Percentiles rank a stretch among this genome's conserved stretches.
Conservation (phyloP, 2,113 vertebrate species). For the Polyodon spathula region DNA sequence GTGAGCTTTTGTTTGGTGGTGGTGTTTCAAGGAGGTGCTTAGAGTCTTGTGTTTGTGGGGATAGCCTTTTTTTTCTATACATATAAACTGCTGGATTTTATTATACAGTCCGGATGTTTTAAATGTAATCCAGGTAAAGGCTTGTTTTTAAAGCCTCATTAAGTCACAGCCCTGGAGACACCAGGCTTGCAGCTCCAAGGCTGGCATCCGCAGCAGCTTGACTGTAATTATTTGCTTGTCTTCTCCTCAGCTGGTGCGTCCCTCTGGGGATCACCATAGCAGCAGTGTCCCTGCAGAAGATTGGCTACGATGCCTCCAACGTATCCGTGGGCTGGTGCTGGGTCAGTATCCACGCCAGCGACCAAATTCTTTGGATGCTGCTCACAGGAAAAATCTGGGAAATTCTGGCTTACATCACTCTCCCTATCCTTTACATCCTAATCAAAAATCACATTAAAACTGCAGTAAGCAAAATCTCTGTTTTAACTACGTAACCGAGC, state of each 20-base stretch:
- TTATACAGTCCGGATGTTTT: too few species aligned
- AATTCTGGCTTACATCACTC: slow-evolving; percentile 75
- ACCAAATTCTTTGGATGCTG: slow-evolving; percentile 85
- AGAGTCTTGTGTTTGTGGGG: too few species aligned
- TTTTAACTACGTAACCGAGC: neutral
- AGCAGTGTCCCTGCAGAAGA: slow-evolving; percentile 75
- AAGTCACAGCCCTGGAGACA: too few species aligned
- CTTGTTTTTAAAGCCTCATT: too few species aligned
- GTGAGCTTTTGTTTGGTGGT: too few species aligned
- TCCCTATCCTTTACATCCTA: slow-evolving; percentile 80
- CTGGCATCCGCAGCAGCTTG: neutral
- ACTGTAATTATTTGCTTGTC: slow-evolving; percentile 4
- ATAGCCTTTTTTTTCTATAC: too few species aligned
- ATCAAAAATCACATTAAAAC: slow-evolving; percentile 80
- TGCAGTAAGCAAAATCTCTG: slow-evolving; percentile 60
- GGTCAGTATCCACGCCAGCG: slow-evolving; percentile 66
- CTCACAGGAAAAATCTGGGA: slow-evolving; percentile 89
- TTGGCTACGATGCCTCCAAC: slow-evolving; percentile 84
- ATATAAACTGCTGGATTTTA: too few species aligned
- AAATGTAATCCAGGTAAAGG: too few species aligned
- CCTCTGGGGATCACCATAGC: slow-evolving; percentile 73
- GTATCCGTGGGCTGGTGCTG: slow-evolving; percentile 97
- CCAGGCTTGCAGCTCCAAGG: too few species aligned
- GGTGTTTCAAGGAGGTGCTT: too few species aligned
- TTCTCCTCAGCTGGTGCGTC: slow-evolving; percentile 72